These are phyloP conservation scores for Lasioglossum albipes DNA, from an alignment of 1,140 invertebrate species.

Conservation along the genomic window DNA sequence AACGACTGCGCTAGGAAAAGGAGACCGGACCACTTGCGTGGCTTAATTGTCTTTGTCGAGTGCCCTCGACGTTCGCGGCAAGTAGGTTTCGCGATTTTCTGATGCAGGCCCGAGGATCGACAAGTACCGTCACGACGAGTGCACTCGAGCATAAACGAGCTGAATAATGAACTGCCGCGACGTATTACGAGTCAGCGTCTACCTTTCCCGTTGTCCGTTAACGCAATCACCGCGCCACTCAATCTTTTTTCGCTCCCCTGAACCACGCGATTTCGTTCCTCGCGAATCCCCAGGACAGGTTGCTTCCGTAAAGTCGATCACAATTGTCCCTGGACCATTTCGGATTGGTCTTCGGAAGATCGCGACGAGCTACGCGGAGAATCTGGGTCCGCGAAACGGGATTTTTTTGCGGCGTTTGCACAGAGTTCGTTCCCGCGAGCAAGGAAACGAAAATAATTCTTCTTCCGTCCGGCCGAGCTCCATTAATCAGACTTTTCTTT, in stretches of 20 bases:
- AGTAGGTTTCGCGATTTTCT: constrained; percentile 34
- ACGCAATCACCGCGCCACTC: constrained; percentile 1
- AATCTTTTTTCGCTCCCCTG: not conserved
- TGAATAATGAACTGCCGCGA: constrained; percentile 34
- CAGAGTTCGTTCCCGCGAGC: constrained; percentile 14
- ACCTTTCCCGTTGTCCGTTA: not conserved
- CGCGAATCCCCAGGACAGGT: too few relatives aligned
- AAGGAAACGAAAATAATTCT: constrained; percentile 41
- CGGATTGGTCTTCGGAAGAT: too few relatives aligned
- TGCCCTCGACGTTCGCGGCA: constrained; percentile 31
- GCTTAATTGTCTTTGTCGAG: constrained; percentile 40
- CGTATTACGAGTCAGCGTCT: constrained; percentile 27
- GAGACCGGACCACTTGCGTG: constrained; percentile 11
- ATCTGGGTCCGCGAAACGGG: not conserved
- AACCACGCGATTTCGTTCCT: not conserved
- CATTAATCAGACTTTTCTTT: constrained; percentile 67
- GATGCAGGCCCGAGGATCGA: constrained; percentile 9
- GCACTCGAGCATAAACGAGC: constrained; percentile 30
- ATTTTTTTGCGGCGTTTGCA: constrained; percentile 7
- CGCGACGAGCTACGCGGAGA: too few relatives aligned
- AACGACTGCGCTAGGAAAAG: constrained; percentile 9
- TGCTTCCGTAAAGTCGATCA: too few relatives aligned
- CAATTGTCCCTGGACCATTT: too few relatives aligned
- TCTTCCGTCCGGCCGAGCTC: constrained; percentile 30
- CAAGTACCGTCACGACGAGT: constrained; percentile 22